These are phyloP conservation scores for Notodromas monacha DNA, from an alignment of 2,888 invertebrate genomes.

Conservation along the genomic window DNA sequence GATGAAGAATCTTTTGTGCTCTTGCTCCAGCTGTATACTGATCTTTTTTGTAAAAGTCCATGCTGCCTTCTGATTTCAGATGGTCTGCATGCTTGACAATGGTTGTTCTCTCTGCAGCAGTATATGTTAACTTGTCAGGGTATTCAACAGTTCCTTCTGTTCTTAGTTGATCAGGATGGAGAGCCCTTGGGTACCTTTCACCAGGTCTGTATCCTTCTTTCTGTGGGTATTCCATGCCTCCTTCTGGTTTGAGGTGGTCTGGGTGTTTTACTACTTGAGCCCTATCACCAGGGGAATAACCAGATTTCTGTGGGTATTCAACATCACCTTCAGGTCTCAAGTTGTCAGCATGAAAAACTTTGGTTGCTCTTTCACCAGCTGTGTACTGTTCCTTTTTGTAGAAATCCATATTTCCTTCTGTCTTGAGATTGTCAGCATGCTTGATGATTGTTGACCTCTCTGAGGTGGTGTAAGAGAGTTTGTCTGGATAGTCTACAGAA, in stretches of 20 bases:
- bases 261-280: constrained; percentile 11
- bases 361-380: constrained; percentile 10
- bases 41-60: not conserved
- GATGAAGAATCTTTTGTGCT: not conserved
- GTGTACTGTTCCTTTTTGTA: constrained; percentile 17
- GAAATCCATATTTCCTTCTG: constrained; percentile 20
- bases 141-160: constrained; percentile 24
- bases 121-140: constrained; percentile 6
- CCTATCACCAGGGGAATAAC: constrained; percentile 13
- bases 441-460: constrained; percentile 7
- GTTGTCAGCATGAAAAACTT: constrained; percentile 6
- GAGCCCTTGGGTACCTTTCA: constrained; percentile 8
- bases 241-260: constrained; percentile 7
- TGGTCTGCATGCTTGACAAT: not conserved
- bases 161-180: constrained; percentile 10
- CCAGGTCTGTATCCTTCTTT: not conserved
- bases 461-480: constrained; percentile 7
- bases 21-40: constrained; percentile 7
- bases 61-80: not conserved
- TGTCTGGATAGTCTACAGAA: constrained; percentile 12
- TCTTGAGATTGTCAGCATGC: constrained; percentile 19
- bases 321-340: not conserved
- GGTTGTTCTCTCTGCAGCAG: not conserved
- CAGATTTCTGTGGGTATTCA: not conserved
- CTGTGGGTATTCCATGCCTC: not conserved